Base-by-base conservation (phyloP, 30 jellyfish, hydroid and myxozoan species). In the Clytia hemisphaerica region DNA sequence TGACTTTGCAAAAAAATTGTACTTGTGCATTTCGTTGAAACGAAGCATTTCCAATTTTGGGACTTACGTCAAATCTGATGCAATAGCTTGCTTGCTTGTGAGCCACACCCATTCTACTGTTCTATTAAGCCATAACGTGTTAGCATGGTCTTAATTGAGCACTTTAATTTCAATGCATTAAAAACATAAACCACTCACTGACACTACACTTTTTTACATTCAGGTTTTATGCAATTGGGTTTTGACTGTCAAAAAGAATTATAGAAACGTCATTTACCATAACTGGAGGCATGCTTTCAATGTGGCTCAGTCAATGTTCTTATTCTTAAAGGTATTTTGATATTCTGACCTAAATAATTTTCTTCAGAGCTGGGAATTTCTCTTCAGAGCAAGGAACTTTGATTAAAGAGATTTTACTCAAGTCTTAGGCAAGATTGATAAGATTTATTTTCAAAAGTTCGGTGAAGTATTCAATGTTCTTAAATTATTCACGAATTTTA, bases 271-370 rank as follows among this genome's bases (percentile, higher is more conserved):
- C 4, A 85, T 65, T n/a, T 85, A 85, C 47, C 96, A 85, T 65
- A 85, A 85, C 57, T 85, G 96, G 96, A 60, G 96, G 55, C 96
- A 85, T 72, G 96, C 96, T 2, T 85, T 85, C 53, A 78, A 85
- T 58, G 96, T 85, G 14, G 79, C 90, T 37, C 96, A 85, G 45
- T 66, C 75, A 82, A 85, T 85, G 96, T 85, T 70, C 53, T 75
- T 79, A 5, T 72, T 85, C 94, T 47, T 85, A 0, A 78, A 78
- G 82, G 96, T 85, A 45, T 38, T 61, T 3, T 37, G 5, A 6
- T n/a, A 29, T 18, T 22, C 18, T 16, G 19, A 37, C 36, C 36
- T 21, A 22, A 3, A 14, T n/a, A 57, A 22, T 12, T 37, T 21
- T n/a, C n/a, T 7, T 57, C n/a, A n/a, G 30, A 42, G 18, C 18